A percentile compares a stretch with the other conserved stretches of the same genome.
Evolutionary conservation across 2,113 vertebrate genomes (phyloP).

Genomic region (Piaya cayana): DNA sequence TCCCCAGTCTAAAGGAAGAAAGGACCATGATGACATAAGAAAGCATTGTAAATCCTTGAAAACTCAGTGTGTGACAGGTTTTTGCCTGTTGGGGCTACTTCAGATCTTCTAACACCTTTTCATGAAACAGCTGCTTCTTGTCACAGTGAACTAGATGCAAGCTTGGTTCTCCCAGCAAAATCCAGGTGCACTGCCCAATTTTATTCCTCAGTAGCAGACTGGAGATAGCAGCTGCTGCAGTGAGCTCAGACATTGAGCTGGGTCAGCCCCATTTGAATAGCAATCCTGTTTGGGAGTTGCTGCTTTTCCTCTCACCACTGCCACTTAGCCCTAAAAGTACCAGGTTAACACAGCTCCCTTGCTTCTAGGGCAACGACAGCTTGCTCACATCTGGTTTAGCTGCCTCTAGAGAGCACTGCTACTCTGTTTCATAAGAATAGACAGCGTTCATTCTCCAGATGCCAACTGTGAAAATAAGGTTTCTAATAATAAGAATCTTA

Average conservation of each 20-base stretch:
- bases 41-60: background rate
- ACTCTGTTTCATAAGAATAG: background rate
- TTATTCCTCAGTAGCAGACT: background rate
- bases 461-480: background rate
- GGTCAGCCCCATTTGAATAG: accelerated
- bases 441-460: background rate
- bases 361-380: background rate
- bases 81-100: background rate
- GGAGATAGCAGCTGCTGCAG: background rate
- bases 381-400: background rate
- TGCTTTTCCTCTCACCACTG: background rate
- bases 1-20: accelerated
- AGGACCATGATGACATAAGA: background rate
- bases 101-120: background rate
- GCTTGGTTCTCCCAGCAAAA: background rate
- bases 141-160: background rate
- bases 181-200: accelerated
- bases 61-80: background rate
- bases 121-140: background rate
- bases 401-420: slow-evolving; percentile 29
- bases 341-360: accelerated
- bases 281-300: background rate
- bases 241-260: background rate
- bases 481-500: background rate
- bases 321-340: background rate